Evolutionary conservation across 2,888 invertebrate genomes (phyloP).

Genomic region (Melinaea menophilus): DNA sequence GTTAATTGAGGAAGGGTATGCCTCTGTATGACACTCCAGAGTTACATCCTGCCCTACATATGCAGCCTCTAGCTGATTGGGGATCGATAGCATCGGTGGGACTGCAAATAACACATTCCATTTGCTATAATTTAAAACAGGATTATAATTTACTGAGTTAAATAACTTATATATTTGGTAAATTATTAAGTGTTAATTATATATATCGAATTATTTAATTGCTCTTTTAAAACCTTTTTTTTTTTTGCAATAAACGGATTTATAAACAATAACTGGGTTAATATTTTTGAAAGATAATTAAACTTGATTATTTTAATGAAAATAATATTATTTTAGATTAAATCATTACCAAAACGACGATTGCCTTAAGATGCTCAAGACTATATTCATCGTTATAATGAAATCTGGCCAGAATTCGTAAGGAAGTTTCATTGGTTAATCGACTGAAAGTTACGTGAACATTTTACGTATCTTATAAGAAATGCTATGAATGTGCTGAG

Average conservation of each 20-base stretch:
- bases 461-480: conserved; percentile 62
- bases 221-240: too few species aligned
- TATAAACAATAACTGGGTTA: neutral
- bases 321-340: neutral
- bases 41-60: conserved; percentile 93
- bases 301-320: neutral
- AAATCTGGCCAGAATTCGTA: conserved; percentile 60
- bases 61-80: conserved; percentile 94
- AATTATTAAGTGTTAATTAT: too few species aligned
- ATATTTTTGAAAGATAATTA: too few species aligned
- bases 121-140: conserved; percentile 14
- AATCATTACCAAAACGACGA: conserved; percentile 5
- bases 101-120: conserved; percentile 73
- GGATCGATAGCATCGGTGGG: conserved; percentile 95
- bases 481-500: conserved; percentile 59
- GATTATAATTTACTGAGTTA: conserved; percentile 1
- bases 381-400: conserved; percentile 54
- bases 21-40: conserved; percentile 93
- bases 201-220: too few species aligned
- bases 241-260: neutral
- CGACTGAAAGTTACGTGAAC: conserved; percentile 69
- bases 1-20: conserved; percentile 94
- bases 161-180: too few species aligned
- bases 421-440: conserved; percentile 63
- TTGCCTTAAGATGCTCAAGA: conserved; percentile 14